Base-by-base conservation (phyloP, 2,113 vertebrate species). In the Tamias sibiricus region DNA sequence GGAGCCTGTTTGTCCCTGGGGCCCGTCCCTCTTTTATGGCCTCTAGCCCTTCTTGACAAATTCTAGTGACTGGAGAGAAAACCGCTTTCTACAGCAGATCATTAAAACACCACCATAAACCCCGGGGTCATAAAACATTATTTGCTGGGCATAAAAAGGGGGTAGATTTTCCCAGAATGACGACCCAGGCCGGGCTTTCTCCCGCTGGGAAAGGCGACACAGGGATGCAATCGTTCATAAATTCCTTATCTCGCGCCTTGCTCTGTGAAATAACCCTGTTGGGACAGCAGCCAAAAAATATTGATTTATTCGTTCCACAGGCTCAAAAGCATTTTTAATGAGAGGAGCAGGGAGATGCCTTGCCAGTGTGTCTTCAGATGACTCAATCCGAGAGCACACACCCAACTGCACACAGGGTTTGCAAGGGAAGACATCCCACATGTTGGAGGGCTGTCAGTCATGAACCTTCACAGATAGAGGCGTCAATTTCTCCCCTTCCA, bases 1-100 rank as follows among this genome's bases (percentile, higher is more conserved):
- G 99, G 98, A 99, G 99, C 99, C 98, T 99, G 99, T 99, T 99
- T 99, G 99, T 99, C 99, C 99, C 98, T 97, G 24, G 98, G 72
- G 98, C 98, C 98, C 98, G 96, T 97, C 98, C 98, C 98, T 97
- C 95, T 98, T 99, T 99, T 98, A 99, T 98, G 99, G 98, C 98
- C 99, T 99, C 98, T 98, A 99, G 98, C 98, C 98, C 97, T 99
- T 98, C 98, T 98, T 98, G 98, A 98, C 98, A 98, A 98, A 99
- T 99, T 98, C 98, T 98, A 98, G 97, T 83, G 97, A 98, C 98
- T 98, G 98, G 98, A 98, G 98, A 98, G 98, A 98, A 98, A 98
- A 98, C 98, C 97, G 98, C 98, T 99, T 99, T 98, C 98, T 98
- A 98, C 81, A n/a, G 96, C 95, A 97, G 98, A 98, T 98, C 98